These are phyloP conservation scores for Orientallactaga sibirica DNA, from an alignment of 2,797 vertebrate genomes.

Conservation along the genomic window DNA sequence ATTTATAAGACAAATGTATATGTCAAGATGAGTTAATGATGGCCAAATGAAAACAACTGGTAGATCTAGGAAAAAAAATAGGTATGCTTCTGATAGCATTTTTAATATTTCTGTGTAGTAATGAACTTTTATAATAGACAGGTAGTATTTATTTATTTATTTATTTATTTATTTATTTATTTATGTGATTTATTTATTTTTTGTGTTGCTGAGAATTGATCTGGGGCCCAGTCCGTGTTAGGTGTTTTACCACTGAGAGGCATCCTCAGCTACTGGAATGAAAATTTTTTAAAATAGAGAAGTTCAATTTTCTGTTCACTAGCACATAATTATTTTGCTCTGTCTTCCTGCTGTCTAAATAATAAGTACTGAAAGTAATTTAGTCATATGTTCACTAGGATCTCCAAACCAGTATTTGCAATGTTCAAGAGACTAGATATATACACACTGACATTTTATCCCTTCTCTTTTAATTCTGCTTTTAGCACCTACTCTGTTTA, in stretches of 20 bases:
- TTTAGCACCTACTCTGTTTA: background rate
- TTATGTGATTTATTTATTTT: too few relatives aligned
- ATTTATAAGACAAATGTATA: background rate
- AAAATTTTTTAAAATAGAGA: conserved; percentile 18
- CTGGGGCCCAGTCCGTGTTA: background rate
- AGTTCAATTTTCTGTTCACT: conserved; percentile 8
- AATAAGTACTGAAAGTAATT: background rate
- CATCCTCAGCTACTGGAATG: background rate
- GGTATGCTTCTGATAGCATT: background rate
- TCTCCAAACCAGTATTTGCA: background rate
- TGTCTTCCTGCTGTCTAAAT: background rate
- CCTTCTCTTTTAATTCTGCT: background rate
- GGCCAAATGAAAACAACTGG: background rate
- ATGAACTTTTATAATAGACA: too few relatives aligned
- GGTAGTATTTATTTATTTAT: too few relatives aligned
- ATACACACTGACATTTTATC: background rate
- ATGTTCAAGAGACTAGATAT: background rate
- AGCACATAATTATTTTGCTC: background rate
- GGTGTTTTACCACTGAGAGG: background rate
- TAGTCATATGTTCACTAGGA: background rate
- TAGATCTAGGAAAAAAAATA: background rate
- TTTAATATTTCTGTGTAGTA: background rate
- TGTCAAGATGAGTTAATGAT: background rate
- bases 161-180: too few relatives aligned
- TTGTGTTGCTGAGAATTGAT: background rate